Evolutionary conservation across 2,888 invertebrate genomes (phyloP).

Genomic region (Chymomyza caudatula): DNA sequence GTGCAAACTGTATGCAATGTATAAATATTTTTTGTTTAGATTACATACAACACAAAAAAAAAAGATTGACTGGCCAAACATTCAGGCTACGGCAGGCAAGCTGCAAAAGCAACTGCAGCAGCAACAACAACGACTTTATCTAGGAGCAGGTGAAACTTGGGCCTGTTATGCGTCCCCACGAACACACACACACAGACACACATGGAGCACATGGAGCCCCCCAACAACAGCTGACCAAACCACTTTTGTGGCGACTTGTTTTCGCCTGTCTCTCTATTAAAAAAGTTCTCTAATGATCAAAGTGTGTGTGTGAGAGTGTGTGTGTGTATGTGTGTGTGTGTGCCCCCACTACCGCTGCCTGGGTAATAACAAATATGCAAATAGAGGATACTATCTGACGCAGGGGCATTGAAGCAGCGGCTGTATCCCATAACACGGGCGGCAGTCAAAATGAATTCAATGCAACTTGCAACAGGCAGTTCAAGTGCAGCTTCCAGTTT

Average conservation of each 20-base stretch:
- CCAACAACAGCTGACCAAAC: constrained; percentile 66
- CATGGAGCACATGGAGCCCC: background rate
- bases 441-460: constrained; percentile 29
- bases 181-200: background rate
- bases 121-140: constrained; percentile 7
- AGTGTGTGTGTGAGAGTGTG: constrained; percentile 20
- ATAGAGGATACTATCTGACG: constrained; percentile 21
- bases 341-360: background rate
- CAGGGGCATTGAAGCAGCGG: background rate
- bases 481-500: constrained; percentile 52
- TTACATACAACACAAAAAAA: background rate
- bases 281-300: constrained; percentile 68
- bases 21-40: constrained; percentile 1
- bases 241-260: constrained; percentile 53
- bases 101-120: constrained; percentile 49
- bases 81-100: constrained; percentile 56
- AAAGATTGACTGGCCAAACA: constrained; percentile 34
- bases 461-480: constrained; percentile 25
- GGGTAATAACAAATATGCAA: constrained; percentile 42
- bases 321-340: background rate
- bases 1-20: background rate
- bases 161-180: background rate
- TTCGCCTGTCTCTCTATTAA: constrained; percentile 57
- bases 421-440: background rate
- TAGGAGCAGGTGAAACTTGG: constrained; percentile 67